A percentile compares a stretch with the other conserved stretches of the same genome.
These are phyloP conservation scores for Pholis gunnellus DNA, from an alignment of 2,113 vertebrate species.

Conservation along the genomic window DNA sequence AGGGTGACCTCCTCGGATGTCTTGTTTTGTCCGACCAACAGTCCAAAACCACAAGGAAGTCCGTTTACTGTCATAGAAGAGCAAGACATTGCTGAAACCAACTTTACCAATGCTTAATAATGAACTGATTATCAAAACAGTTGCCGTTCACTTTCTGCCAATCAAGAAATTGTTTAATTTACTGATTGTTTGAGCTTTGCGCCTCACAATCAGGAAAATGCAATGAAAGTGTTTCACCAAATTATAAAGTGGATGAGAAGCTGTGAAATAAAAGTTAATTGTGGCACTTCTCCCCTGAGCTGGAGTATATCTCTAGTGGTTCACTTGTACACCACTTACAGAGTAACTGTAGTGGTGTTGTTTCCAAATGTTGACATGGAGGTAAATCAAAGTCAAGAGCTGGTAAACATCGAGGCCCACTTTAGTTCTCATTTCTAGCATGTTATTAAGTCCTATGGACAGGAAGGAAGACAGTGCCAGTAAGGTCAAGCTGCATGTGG, in stretches of 20 bases:
- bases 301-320: conserved; percentile 7
- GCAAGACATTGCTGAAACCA: background rate
- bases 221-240: background rate
- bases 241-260: background rate
- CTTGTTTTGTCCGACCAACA: background rate
- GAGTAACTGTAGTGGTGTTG: conserved; percentile 12
- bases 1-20: background rate
- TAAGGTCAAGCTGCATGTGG: conserved; percentile 6
- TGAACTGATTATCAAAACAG: background rate
- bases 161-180: background rate
- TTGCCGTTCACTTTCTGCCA: background rate
- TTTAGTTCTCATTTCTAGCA: conserved; percentile 3
- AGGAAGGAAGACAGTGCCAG: background rate
- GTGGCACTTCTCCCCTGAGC: background rate
- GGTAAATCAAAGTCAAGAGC: conserved; percentile 21
- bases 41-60: background rate
- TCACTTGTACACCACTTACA: conserved; percentile 25
- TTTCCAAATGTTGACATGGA: conserved; percentile 25
- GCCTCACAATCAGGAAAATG: conserved; percentile 1
- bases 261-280: conserved; percentile 21
- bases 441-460: conserved; percentile 13
- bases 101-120: background rate
- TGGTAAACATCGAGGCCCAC: conserved; percentile 22
- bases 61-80: background rate
- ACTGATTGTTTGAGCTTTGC: background rate